A percentile compares a stretch with the other conserved stretches of the same genome.
Evolutionary conservation across 2,888 invertebrate species (phyloP).

Genomic region (Podabrus alpinus): DNA sequence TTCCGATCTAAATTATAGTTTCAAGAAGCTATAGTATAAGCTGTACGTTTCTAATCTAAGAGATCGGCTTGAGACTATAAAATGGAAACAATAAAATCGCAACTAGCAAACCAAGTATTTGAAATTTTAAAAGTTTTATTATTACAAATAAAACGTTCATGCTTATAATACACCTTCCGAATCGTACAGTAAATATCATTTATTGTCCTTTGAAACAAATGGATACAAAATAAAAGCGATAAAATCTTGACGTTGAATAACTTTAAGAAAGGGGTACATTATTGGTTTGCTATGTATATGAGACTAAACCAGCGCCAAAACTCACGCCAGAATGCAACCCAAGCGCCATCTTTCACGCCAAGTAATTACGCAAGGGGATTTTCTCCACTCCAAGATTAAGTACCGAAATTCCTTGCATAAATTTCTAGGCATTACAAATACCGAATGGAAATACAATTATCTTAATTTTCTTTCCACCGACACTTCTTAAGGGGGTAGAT

Average conservation of each 20-base stretch:
- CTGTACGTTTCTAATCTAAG: neutral
- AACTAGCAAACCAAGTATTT: neutral
- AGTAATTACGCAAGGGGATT: slow-evolving; percentile 54
- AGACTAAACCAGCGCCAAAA: slow-evolving; percentile 27
- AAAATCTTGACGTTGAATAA: slow-evolving; percentile 17
- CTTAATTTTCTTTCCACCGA: slow-evolving; percentile 52
- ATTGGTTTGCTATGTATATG: slow-evolving; percentile 31
- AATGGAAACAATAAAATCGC: neutral
- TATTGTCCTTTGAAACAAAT: neutral
- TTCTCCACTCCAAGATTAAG: slow-evolving; percentile 53
- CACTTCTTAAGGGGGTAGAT: slow-evolving; percentile 42
- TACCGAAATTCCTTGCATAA: slow-evolving; percentile 54
- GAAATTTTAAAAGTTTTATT: neutral
- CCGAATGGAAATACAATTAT: slow-evolving; percentile 54
- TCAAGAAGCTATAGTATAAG: neutral
- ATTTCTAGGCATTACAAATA: slow-evolving; percentile 52
- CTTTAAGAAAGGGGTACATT: slow-evolving; percentile 28
- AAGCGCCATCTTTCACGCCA: slow-evolving; percentile 50
- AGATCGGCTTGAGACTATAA: neutral
- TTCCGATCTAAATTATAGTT: neutral
- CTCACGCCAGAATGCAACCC: slow-evolving; percentile 46
- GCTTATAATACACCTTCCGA: neutral
- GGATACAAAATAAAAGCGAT: slow-evolving; percentile 2
- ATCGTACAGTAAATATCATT: neutral
- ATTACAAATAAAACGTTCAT: neutral